phyloP scores from a whole-genome alignment of 2,888 invertebrate genomes.

The Scaptomyza tumidula region DNA sequence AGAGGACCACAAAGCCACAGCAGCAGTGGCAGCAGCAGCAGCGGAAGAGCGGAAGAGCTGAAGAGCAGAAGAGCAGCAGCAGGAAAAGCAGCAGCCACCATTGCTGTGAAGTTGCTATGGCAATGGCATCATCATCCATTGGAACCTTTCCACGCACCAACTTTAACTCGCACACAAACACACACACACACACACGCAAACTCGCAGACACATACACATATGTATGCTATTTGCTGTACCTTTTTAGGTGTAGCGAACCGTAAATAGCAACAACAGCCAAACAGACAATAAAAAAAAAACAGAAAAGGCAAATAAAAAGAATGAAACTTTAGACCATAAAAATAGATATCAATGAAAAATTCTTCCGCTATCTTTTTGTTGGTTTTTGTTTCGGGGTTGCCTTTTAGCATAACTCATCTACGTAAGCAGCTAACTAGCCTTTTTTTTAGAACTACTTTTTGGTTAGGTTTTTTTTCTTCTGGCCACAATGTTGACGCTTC shows the following conservation, averaged over 20 bases:
- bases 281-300: not conserved
- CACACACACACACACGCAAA: conserved; percentile 19
- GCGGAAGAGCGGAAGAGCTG: not conserved
- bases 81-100: conserved; percentile 44
- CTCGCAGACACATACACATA: not conserved
- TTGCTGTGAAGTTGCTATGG: conserved; percentile 62
- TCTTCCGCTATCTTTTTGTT: conserved; percentile 39
- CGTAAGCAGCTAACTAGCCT: conserved; percentile 44
- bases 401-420: conserved; percentile 44
- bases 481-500: conserved; percentile 29
- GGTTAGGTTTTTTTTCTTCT: conserved; percentile 19
- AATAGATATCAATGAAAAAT: conserved; percentile 75
- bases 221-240: conserved; percentile 24
- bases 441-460: conserved; percentile 6
- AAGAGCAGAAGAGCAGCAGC: conserved; percentile 25
- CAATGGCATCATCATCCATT: conserved; percentile 74
- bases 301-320: conserved; percentile 24
- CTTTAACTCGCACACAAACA: conserved; percentile 37
- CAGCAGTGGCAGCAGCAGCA: conserved; percentile 8
- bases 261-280: conserved; percentile 54
- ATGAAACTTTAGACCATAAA: conserved; percentile 53
- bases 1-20: conserved; percentile 41
- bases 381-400: not conserved
- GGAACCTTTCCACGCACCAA: conserved; percentile 51
- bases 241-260: conserved; percentile 60